Percentiles rank a stretch among this genome's conserved stretches.
These are phyloP conservation scores for Torymus auratus DNA, from an alignment of 2,888 invertebrate species.

Conservation along the genomic window DNA sequence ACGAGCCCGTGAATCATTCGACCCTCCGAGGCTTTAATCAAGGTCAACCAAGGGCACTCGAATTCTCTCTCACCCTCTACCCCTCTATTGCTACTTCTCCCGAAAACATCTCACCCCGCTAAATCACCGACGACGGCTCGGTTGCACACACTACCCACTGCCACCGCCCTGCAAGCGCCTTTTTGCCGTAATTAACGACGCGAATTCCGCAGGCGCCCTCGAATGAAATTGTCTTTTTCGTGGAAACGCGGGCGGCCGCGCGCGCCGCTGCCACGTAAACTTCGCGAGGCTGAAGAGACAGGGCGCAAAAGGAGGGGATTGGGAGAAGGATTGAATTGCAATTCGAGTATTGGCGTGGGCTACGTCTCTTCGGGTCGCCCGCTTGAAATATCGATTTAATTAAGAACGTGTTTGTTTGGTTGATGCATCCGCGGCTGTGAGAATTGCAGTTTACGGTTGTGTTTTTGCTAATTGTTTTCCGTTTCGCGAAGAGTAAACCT, in stretches of 20 bases:
- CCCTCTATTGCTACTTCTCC: too few relatives aligned
- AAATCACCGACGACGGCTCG: slow-evolving; percentile 15
- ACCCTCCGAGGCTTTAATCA: slow-evolving; percentile 16
- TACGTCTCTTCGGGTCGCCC: too few relatives aligned
- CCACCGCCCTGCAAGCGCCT: not conserved
- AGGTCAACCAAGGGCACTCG: not conserved
- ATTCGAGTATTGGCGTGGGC: too few relatives aligned
- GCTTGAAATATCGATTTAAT: too few relatives aligned
- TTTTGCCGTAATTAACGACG: slow-evolving; percentile 35
- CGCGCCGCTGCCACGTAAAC: slow-evolving; percentile 3
- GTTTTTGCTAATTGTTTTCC: too few relatives aligned
- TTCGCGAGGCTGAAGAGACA: not conserved
- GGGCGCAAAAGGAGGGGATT: too few relatives aligned
- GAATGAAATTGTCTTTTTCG: slow-evolving; percentile 17
- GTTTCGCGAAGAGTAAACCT: too few relatives aligned
- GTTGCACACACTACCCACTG: too few relatives aligned
- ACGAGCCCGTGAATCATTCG: slow-evolving; percentile 18
- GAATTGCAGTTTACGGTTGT: too few relatives aligned
- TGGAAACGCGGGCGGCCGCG: not conserved
- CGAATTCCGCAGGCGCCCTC: not conserved
- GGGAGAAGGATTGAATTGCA: too few relatives aligned
- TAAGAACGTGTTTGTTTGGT: too few relatives aligned
- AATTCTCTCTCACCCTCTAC: not conserved
- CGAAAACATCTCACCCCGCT: slow-evolving; percentile 4
- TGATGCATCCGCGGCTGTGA: too few relatives aligned